Conservation (phyloP, 2,797 vertebrate genomes). For the Pteropus rufus region DNA sequence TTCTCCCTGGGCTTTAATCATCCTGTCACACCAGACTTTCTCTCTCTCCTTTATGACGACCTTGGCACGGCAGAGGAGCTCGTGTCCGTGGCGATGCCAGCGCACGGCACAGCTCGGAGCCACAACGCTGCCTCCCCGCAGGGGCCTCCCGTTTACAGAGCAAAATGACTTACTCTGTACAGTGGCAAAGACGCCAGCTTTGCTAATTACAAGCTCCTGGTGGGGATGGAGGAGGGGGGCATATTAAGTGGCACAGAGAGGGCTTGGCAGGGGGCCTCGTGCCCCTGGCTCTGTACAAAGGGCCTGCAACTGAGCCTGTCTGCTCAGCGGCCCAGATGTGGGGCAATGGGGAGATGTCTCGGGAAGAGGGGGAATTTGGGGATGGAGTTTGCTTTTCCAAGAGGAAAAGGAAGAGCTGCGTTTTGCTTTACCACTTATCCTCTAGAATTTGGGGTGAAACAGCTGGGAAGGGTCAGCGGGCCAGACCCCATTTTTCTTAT, state of each 20-base stretch:
- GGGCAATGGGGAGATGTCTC: accelerated
- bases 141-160: not conserved
- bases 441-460: not conserved
- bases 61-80: not conserved
- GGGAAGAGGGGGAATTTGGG: not conserved
- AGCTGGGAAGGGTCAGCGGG: not conserved
- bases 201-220: not conserved
- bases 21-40: not conserved
- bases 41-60: not conserved
- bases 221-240: not conserved
- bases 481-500: not conserved
- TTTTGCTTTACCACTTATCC: not conserved
- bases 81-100: not conserved
- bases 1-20: not conserved
- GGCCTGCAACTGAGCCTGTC: not conserved
- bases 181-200: not conserved
- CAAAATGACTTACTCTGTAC: not conserved
- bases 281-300: not conserved
- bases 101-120: not conserved
- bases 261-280: too few relatives aligned
- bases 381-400: not conserved
- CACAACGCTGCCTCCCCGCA: not conserved
- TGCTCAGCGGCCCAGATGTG: not conserved
- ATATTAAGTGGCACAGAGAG: not conserved
- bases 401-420: not conserved